A percentile compares a stretch with the other conserved stretches of the same genome.
Conservation (phyloP, 64 coral and sea anemone species). For the Dendronephthya gigantea region DNA sequence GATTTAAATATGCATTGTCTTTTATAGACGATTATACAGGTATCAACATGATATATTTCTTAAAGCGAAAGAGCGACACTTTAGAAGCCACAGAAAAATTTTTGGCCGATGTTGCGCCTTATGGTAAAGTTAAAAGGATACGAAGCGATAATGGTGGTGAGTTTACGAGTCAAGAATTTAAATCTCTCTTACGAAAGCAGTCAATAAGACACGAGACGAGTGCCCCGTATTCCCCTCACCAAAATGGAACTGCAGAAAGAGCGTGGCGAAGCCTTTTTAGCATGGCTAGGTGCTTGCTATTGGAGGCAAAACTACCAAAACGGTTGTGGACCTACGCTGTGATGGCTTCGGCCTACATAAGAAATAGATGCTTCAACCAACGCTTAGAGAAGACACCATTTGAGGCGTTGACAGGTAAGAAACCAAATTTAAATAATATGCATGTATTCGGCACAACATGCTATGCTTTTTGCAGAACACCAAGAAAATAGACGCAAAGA, state of each 20-base stretch:
- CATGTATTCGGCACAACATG: conserved; percentile 30
- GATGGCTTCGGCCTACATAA: conserved; percentile 25
- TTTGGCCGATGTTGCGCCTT: conserved; percentile 24
- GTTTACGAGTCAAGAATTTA: conserved; percentile 14
- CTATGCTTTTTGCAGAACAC: conserved; percentile 20
- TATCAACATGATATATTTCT: conserved; percentile 23
- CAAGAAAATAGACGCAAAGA: conserved; percentile 25
- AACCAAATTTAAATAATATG: conserved; percentile 27
- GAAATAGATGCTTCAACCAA: conserved; percentile 27
- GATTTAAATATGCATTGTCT: conserved; percentile 30
- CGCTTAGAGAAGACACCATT: conserved; percentile 20
- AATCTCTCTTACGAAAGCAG: background rate
- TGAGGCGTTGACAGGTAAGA: conserved; percentile 22
- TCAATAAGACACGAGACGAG: conserved; percentile 20
- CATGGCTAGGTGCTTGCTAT: conserved; percentile 19
- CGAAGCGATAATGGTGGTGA: conserved; percentile 38
- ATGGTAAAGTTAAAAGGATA: conserved; percentile 12
- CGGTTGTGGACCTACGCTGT: conserved; percentile 32
- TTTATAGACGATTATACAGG: conserved; percentile 43
- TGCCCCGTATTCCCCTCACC: conserved; percentile 29
- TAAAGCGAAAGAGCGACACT: conserved; percentile 26
- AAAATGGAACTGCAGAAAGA: conserved; percentile 12
- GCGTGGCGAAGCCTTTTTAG: conserved; percentile 21
- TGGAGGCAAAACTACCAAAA: conserved; percentile 26
- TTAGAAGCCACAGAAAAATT: conserved; percentile 33